These are phyloP conservation scores for Schizothorax lantsangensis DNA, from an alignment of 2,797 vertebrate species.

Conservation along the genomic window DNA sequence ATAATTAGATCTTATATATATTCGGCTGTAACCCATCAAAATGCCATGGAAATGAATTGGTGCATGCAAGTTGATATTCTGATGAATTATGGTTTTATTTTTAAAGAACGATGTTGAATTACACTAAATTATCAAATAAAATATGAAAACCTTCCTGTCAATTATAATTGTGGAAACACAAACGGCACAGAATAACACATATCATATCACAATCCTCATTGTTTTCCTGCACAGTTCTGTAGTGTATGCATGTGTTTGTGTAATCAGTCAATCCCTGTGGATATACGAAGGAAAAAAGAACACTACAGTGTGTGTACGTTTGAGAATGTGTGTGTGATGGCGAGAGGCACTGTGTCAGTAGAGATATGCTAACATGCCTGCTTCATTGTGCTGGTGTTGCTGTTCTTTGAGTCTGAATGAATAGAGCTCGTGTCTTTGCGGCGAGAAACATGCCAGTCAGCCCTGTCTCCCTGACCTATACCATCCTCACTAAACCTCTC, in stretches of 20 bases:
- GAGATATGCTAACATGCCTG: constrained; percentile 72
- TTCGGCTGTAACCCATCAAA: neutral
- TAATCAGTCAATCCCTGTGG: constrained; percentile 39
- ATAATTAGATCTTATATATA: neutral
- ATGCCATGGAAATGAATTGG: neutral
- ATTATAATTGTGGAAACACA: neutral
- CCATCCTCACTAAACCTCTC: constrained; percentile 46
- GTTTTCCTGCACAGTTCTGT: neutral
- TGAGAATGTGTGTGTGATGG: constrained; percentile 43
- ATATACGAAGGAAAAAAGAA: constrained; percentile 44
- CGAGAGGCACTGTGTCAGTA: constrained; percentile 56
- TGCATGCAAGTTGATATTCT: neutral
- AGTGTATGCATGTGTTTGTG: neutral
- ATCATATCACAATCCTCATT: neutral
- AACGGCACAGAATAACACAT: neutral
- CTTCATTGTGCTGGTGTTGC: constrained; percentile 67
- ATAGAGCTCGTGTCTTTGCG: constrained; percentile 55
- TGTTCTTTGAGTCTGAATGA: constrained; percentile 51
- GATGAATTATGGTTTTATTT: neutral
- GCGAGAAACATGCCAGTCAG: constrained; percentile 48
- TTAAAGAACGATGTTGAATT: neutral
- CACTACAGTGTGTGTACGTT: constrained; percentile 58
- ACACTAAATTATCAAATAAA: neutral
- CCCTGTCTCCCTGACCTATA: constrained; percentile 43
- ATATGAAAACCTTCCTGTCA: neutral